phyloP scores from a whole-genome alignment of 2,113 vertebrate genomes.

The Suricata suricatta region DNA sequence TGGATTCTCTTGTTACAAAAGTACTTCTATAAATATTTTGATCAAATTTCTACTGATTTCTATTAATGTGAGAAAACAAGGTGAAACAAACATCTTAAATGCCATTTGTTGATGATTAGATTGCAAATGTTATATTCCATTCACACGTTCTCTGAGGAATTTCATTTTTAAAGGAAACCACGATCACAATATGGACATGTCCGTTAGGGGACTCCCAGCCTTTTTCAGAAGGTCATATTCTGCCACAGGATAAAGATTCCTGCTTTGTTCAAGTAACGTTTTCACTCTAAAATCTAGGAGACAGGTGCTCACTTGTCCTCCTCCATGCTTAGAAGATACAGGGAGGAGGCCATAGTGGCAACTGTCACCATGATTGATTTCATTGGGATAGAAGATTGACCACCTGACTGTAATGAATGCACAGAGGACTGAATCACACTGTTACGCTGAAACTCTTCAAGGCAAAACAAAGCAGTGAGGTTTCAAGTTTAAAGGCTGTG shows the following conservation, averaged over 20 bases:
- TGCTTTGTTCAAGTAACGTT: neutral
- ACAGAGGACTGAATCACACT: neutral
- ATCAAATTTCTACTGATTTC: neutral
- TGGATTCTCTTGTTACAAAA: slow-evolving; percentile 27
- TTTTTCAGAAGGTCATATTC: neutral
- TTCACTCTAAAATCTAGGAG: slow-evolving; percentile 66
- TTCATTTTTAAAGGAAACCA: neutral
- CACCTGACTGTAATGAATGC: neutral
- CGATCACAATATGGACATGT: neutral
- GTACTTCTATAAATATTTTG: slow-evolving; percentile 31
- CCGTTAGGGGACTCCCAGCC: neutral
- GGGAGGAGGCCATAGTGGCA: slow-evolving; percentile 72
- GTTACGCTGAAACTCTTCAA: neutral
- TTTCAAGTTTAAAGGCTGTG: slow-evolving; percentile 22
- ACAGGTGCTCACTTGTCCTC: slow-evolving; percentile 75
- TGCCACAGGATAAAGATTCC: neutral
- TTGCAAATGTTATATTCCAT: slow-evolving; percentile 13
- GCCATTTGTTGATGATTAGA: neutral
- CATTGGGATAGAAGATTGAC: slow-evolving; percentile 45
- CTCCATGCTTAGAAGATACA: slow-evolving; percentile 66
- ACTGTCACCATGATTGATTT: slow-evolving; percentile 71
- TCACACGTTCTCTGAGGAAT: neutral
- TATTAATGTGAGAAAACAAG: neutral
- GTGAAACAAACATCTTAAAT: slow-evolving; percentile 9
- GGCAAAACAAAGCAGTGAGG: neutral